These are phyloP conservation scores for Ormyrus nitidulus DNA, from an alignment of 2,888 invertebrate species.

Conservation along the genomic window DNA sequence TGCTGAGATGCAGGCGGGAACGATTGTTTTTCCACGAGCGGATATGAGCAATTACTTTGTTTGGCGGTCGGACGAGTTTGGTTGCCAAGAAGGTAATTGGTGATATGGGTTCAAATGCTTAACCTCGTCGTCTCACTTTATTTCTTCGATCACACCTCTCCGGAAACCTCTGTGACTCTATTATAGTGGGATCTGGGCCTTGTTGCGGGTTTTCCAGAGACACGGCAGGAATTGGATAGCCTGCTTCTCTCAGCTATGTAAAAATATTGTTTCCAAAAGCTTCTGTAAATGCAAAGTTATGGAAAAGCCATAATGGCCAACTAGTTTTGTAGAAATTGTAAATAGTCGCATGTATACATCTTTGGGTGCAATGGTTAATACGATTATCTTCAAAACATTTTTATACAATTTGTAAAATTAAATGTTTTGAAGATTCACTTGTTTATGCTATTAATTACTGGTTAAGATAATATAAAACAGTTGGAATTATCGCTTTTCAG, in stretches of 20 bases:
- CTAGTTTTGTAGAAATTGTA: background rate
- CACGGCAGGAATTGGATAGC: background rate
- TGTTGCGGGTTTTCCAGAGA: too few species aligned
- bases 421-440: too few species aligned
- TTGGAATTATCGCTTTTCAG: constrained; percentile 39
- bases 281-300: constrained; percentile 2
- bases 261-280: background rate
- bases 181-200: background rate
- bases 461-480: background rate
- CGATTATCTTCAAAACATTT: too few species aligned
- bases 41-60: too few species aligned
- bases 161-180: constrained; percentile 59
- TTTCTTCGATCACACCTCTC: constrained; percentile 39
- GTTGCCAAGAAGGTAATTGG: too few species aligned
- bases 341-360: background rate
- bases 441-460: too few species aligned
- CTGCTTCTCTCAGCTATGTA: background rate
- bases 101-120: too few species aligned
- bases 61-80: too few species aligned
- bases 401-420: too few species aligned
- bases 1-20: too few species aligned
- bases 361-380: background rate
- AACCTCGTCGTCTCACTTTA: background rate
- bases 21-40: too few species aligned
- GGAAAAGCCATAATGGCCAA: constrained; percentile 24